Evolutionary conservation across 2,797 vertebrate species (phyloP), one percentile per base, ranked within the genome.

Genomic region (Muscicapa comitata): DNA sequence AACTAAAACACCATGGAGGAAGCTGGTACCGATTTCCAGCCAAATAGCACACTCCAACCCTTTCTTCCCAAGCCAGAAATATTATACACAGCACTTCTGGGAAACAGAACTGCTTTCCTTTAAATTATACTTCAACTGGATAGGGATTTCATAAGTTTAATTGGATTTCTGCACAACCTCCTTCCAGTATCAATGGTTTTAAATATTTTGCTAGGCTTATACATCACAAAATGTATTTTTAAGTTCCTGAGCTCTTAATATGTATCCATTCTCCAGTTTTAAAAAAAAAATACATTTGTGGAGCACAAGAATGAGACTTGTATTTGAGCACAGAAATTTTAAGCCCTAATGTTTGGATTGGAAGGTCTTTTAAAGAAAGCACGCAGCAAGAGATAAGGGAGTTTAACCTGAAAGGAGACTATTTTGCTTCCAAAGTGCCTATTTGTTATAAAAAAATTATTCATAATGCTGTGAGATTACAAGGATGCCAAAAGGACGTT

Each of bases 11-110:
- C 89, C 94, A 75, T 93, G 96, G 97, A 98, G 98, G 98, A 98
- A 98, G 97, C 97, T 97, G 97, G 98, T 98, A 97, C 98, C 97
- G 75, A 97, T 91, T 97, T 97, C 92, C 95, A 96, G 98, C 98
- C 97, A 97, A 98, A 96, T 62, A 97, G 97, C 94, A 98, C 96
- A 96, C 96, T 97, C 40, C 19, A 81, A 87, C 17, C 31, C 97
- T 98, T 98, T 98, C 96, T 98, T 98, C 98, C 94, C 62, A 89
- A 96, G 98, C 98, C 98, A 98, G 98, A 98, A 98, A 98, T 98
- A 98, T 97, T 97, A 98, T 95, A 97, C 97, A 96, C 95, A 95
- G 97, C 97, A 97, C 97, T 98, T 98, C 97, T 98, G 98, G 97
- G 97, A 98, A 98, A 98, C 97, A 98, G 98, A 98, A 97, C 95